Evolutionary conservation across 2,888 invertebrate genomes (phyloP), one percentile per base, ranked within the genome.

Genomic region (Antheraea assamensis): DNA sequence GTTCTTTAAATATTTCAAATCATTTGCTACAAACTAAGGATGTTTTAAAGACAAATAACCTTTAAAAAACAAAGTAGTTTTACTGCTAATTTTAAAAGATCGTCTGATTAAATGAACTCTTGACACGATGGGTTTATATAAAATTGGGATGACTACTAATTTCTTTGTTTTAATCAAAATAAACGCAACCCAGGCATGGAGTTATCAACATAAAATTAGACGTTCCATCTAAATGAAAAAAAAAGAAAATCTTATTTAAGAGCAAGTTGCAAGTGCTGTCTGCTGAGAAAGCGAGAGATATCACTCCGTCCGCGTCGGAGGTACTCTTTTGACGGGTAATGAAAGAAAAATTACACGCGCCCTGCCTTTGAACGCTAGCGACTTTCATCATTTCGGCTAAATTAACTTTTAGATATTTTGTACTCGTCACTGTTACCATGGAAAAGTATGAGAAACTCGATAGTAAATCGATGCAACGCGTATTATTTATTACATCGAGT

Each of bases 321-420:
- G 73, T 70, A 73, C 27, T 75, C 81, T 84, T 66, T 90, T 89
- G 87, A 87, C 87, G 84, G 84, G 82, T 85, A 88, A 90, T 89
- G 88, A 89, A 90, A 88, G 90, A 88, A 89, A 89, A 88, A 88
- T 87, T 86, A 87, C 86, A 83, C 79, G 78, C 77, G 78, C 78
- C 75, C 81, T 78, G 81, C 78, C 84, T 84, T 84, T 82, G 83
- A 84, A 85, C 78, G 78, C 81, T 79, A 81, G 81, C 82, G 73
- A 81, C 77, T 83, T 82, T 82, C 83, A 83, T 82, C 83, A 83
- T 88, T 86, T 80, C 82, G 81, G 81, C 84, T 79, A 88, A 90
- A 91, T 91, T 90, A 90, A 89, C 87, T 89, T 89, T 88, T 82
- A 78, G 79, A 58, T 55, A 66, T 47, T 73, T 70, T 70, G 55